Base-by-base conservation (phyloP, 1,140 invertebrate species). In the Psix sp. region DNA sequence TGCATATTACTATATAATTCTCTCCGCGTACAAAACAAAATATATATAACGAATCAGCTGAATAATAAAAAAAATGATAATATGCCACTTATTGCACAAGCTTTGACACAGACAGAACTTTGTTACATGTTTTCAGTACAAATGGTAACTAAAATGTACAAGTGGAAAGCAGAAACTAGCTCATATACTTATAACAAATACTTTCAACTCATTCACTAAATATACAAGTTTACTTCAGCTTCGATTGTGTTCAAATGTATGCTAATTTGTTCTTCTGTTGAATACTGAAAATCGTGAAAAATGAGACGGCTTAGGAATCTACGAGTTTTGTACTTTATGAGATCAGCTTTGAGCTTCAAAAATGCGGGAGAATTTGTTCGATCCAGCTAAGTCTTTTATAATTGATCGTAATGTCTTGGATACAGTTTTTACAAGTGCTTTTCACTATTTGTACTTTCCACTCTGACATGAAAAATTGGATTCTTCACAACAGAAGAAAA, bases 31-130 rank as follows among this genome's bases (percentile, higher is more conserved):
- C 42, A 65, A 63, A 51, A 54, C 59, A 26, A 67, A 74, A 71
- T n/a, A n/a, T n/a, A 71, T 35, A 73, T 52, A 65, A 66, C 38
- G 35, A 73, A 45, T 43, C 56, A 15, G 49, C 56, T 45, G 43
- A 24, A 45, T 74, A 67, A 57, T 62, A 9, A 39, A 62, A 62
- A 73, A 66, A 74, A 67, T 43, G 36, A 48, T 65, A 74, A 66
- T 56, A 74, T 74, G 60, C 70, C 62, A 48, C 13, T 74, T 56
- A 66, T 67, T 74, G 62, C 70, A 74, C 54, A 66, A 74, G 68
- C 68, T 73, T 73, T 24, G 54, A 73, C 54, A 73, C 60, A 52
- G 65, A 60, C 14, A 65, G 63, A 29, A 45, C 40, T 60, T 31
- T 60, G n/a, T n/a, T 38, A 16, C 39, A 57, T n/a, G 36, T 72